Percentiles rank a stretch among this genome's conserved stretches.
Conservation (phyloP, 2,113 vertebrate genomes). For the Corythaeola cristata region DNA sequence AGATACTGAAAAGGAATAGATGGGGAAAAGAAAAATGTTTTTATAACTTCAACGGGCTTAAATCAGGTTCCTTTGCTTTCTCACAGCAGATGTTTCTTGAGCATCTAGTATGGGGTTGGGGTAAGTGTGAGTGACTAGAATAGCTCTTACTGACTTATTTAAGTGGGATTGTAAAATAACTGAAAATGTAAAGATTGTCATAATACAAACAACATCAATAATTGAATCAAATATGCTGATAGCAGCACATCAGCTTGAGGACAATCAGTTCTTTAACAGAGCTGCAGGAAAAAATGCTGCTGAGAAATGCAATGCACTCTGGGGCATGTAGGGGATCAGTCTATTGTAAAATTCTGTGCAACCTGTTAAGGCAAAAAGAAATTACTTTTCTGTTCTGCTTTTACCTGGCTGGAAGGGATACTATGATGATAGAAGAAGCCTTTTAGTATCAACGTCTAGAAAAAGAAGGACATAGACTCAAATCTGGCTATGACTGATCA, state of each 20-base stretch:
- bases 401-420: neutral
- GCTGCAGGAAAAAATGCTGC: neutral
- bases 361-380: neutral
- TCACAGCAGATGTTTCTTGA: neutral
- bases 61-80: neutral
- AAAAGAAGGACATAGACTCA: neutral
- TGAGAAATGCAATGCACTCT: neutral
- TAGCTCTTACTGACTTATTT: neutral
- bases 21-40: neutral
- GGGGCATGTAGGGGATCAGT: neutral
- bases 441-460: neutral
- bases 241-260: neutral
- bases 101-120: neutral
- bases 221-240: neutral
- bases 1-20: neutral
- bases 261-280: neutral
- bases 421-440: neutral
- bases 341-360: neutral
- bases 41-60: neutral
- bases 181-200: neutral
- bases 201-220: neutral
- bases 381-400: neutral
- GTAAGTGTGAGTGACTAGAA: neutral
- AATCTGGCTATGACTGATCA: neutral
- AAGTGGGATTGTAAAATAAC: neutral